A percentile compares a stretch with the other conserved stretches of the same genome.
Conservation (phyloP, 2,113 vertebrate species). For the Puntigrus tetrazona region DNA sequence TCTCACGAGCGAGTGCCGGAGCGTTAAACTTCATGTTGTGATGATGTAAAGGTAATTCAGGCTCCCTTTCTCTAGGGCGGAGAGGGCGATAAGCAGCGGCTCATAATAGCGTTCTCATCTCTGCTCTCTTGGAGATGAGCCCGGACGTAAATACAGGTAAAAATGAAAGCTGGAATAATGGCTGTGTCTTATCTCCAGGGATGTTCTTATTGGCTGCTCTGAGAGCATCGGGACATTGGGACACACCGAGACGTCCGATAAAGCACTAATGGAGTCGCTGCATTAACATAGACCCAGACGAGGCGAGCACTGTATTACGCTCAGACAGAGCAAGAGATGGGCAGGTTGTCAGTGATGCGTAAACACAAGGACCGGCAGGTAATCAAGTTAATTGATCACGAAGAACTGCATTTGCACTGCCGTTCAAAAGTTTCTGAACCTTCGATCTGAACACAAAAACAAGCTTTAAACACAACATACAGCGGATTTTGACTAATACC, state of each 20-base stretch:
- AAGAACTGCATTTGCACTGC: neutral
- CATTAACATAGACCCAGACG: neutral
- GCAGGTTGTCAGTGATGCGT: neutral
- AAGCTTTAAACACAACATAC: neutral
- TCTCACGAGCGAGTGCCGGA: neutral
- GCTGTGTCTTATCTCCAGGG: slow-evolving; percentile 25
- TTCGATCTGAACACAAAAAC: neutral
- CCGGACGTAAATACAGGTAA: slow-evolving; percentile 27
- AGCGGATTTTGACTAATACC: neutral
- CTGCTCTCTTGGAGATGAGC: slow-evolving; percentile 32
- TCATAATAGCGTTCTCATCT: slow-evolving; percentile 40
- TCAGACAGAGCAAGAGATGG: neutral
- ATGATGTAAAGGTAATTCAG: slow-evolving; percentile 3
- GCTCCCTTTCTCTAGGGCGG: neutral
- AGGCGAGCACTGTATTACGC: neutral
- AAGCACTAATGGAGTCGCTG: slow-evolving; percentile 26
- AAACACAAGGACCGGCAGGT: neutral
- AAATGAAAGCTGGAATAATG: slow-evolving; percentile 36
- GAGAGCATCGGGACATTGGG: slow-evolving; percentile 1
- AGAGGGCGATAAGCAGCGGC: slow-evolving; percentile 21
- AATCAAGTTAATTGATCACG: neutral
- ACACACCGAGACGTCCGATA: slow-evolving; percentile 30
- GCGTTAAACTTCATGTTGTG: neutral
- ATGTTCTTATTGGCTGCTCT: slow-evolving; percentile 35
- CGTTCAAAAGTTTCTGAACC: neutral